Base-by-base conservation (phyloP, 2,113 vertebrate species). In the Gavia stellata region DNA sequence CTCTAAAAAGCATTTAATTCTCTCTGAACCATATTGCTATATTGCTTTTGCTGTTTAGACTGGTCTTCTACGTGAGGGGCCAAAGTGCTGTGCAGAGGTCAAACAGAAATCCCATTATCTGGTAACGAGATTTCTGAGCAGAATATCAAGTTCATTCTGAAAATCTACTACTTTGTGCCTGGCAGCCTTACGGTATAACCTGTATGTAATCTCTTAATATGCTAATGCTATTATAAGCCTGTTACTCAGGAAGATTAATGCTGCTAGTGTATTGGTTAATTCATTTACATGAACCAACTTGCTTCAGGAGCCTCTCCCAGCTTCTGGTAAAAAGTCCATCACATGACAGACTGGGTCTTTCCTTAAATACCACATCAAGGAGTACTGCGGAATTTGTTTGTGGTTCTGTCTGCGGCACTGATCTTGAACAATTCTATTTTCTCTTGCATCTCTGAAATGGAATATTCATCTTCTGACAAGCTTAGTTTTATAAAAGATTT, bases 171-270 rank as follows among this genome's bases (percentile, higher is more conserved):
- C 42, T 70, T 83, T 47, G 52, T 91, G 81, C 88, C 79, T 77
- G 95, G 34, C 93, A 94, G 70, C 56, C 89, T 92, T 74, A 36
- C 68, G 12, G 56, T 79, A 34, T 74, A 91, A 81, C 56, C 75
- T 97, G 66, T 86, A 62, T 72, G 33, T 97, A 94, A 96, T 97
- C 90, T 95, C 95, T 96, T 96, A 92, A 86, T 96, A 96, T 96
- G 86, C 91, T 97, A 95, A 96, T 73, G 78, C 77, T 75, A 10
- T 75, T 90, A 62, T 50, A 80, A 90, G 63, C 67, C 88, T 98
- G 58, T 96, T 97, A 94, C 71, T 82, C 14, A 6, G 84, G 79
- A 93, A 92, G 86, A 89, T 96, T 95, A 95, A 80, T 75, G 93
- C 62, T 94, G 45, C 90, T 92, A 23, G 25, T 73, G 67, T 56